phyloP scores from a whole-genome alignment of 2,797 vertebrate genomes.

The Arctocebus calabarensis region DNA sequence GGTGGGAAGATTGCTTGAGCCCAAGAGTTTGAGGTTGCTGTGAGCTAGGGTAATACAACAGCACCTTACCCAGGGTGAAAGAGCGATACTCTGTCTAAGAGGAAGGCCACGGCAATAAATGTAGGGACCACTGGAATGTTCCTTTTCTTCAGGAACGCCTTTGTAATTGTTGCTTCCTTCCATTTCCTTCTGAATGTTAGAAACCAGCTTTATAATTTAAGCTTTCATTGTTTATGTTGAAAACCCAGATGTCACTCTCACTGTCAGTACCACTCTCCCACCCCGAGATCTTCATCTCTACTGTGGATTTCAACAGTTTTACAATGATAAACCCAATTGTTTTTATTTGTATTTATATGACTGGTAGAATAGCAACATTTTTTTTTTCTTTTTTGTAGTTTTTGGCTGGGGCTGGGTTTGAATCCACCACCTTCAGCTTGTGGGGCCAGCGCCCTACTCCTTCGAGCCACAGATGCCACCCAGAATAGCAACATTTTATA shows the following conservation, averaged over 20 bases:
- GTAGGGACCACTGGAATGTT: neutral
- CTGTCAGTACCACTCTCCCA: neutral
- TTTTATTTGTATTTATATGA: neutral
- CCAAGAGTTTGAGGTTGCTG: too few species aligned
- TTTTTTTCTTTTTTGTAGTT: too few species aligned
- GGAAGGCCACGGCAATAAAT: neutral
- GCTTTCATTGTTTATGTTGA: neutral
- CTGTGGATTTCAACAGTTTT: conserved; percentile 35
- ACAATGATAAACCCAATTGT: neutral
- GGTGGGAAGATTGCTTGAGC: too few species aligned
- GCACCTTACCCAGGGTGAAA: too few species aligned
- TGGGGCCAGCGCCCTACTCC: too few species aligned
- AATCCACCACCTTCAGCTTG: too few species aligned
- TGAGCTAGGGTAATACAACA: too few species aligned
- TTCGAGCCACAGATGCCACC: too few species aligned
- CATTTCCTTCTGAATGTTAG: conserved; percentile 1
- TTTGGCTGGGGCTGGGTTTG: too few species aligned
- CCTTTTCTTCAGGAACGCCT: neutral
- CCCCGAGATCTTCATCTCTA: neutral
- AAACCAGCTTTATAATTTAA: conserved; percentile 25
- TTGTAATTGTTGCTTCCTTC: neutral
- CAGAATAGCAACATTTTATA: too few species aligned
- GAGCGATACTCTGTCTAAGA: neutral
- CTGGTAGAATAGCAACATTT: neutral
- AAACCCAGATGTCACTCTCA: neutral